These are phyloP conservation scores for Diploptera punctata DNA, from an alignment of 2,888 invertebrate species.

Conservation along the genomic window DNA sequence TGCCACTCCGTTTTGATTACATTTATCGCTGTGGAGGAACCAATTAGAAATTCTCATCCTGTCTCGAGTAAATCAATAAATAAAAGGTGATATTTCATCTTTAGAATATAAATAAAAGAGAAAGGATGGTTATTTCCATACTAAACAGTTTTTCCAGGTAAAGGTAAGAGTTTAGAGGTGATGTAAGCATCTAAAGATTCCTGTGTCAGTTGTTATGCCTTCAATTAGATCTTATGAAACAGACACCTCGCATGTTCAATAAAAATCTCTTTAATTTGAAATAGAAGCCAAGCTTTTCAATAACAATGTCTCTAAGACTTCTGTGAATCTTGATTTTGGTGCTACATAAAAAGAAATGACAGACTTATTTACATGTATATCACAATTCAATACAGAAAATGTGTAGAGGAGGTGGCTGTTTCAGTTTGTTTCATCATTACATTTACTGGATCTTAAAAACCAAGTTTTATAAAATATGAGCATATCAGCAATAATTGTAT, in stretches of 20 bases:
- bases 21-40: too few relatives aligned
- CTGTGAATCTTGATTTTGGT: slow-evolving; percentile 18
- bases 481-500: slow-evolving; percentile 6
- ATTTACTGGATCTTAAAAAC: slow-evolving; percentile 10
- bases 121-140: neutral
- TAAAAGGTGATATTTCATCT: neutral
- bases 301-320: slow-evolving; percentile 14
- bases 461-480: neutral
- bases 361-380: neutral
- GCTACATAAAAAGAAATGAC: slow-evolving; percentile 5
- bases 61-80: too few relatives aligned
- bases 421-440: slow-evolving; percentile 21
- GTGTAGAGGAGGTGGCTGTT: neutral
- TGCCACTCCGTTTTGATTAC: neutral
- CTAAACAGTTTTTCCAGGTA: neutral
- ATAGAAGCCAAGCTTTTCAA: neutral
- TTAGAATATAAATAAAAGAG: neutral
- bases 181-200: slow-evolving; percentile 11
- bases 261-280: neutral
- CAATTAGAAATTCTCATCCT: too few relatives aligned
- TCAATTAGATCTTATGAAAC: slow-evolving; percentile 14
- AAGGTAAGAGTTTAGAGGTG: neutral
- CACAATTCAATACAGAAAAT: neutral
- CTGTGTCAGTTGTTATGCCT: slow-evolving; percentile 23
- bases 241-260: slow-evolving; percentile 27